These are phyloP conservation scores for Paguma larvata DNA, from an alignment of 2,797 vertebrate species.

Conservation along the genomic window DNA sequence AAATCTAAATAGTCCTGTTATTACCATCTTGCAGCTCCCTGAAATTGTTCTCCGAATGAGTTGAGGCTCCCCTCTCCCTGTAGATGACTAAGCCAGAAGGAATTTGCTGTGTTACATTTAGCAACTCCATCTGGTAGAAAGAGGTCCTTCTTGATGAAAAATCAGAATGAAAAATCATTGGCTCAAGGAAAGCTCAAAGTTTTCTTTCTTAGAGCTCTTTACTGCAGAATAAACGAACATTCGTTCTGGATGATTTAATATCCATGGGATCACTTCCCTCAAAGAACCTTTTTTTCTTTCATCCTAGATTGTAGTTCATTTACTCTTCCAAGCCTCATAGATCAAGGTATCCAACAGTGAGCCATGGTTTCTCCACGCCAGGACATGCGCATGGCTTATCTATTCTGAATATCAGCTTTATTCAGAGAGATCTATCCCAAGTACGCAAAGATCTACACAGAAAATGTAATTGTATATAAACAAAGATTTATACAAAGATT, in stretches of 20 bases:
- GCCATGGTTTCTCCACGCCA: too few relatives aligned
- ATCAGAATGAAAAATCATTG: neutral
- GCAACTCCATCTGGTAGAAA: neutral
- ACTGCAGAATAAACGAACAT: neutral
- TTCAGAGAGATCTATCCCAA: neutral
- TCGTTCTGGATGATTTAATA: constrained; percentile 25
- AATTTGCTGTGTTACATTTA: neutral
- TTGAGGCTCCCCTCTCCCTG: neutral
- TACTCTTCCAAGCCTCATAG: neutral
- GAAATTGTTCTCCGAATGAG: neutral
- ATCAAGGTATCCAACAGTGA: neutral
- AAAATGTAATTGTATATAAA: neutral
- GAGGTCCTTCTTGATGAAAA: neutral
- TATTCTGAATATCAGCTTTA: neutral
- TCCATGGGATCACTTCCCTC: neutral
- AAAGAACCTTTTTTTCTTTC: neutral
- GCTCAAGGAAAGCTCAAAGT: constrained; percentile 12
- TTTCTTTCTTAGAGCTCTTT: neutral
- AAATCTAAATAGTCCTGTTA: neutral
- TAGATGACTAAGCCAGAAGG: neutral
- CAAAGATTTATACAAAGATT: neutral
- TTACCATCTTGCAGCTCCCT: neutral
- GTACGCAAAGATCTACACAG: neutral
- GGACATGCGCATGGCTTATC: neutral
- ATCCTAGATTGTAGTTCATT: neutral